phyloP scores from a whole-genome alignment of 2,113 vertebrate species.

The Megalops atlanticus region DNA sequence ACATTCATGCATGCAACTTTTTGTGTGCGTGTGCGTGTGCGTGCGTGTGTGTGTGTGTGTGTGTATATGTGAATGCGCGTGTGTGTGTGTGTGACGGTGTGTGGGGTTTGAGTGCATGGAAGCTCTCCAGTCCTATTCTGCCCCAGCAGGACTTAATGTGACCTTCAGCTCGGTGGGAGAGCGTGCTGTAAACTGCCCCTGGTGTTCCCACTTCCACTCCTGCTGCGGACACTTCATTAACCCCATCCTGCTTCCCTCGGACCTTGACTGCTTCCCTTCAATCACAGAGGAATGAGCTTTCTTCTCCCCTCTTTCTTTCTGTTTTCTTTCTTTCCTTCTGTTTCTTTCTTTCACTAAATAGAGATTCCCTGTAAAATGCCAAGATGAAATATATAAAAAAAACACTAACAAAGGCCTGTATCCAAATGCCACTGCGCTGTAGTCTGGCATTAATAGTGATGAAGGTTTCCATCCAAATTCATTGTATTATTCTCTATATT shows the following conservation, averaged over 20 bases:
- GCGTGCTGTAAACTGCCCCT: slow-evolving; percentile 53
- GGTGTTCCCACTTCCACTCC: slow-evolving; percentile 44
- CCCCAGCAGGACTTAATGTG: slow-evolving; percentile 48
- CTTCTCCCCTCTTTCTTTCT: slow-evolving; percentile 31
- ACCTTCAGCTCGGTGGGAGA: slow-evolving; percentile 55
- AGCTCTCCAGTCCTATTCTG: slow-evolving; percentile 29
- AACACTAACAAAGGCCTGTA: neutral
- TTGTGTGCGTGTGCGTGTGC: too few species aligned
- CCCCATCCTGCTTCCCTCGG: slow-evolving; percentile 58
- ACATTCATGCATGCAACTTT: too few species aligned
- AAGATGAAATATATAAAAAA: neutral
- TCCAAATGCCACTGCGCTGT: too few species aligned
- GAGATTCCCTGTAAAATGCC: neutral
- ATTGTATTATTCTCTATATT: too few species aligned
- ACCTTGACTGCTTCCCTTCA: slow-evolving; percentile 55
- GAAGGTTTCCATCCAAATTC: too few species aligned
- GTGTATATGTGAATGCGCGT: too few species aligned
- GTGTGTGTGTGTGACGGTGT: slow-evolving; percentile 19
- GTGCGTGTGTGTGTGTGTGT: too few species aligned
- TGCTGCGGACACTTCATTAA: slow-evolving; percentile 58
- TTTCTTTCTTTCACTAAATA: too few species aligned
- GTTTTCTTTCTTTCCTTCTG: neutral
- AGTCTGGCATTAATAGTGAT: neutral
- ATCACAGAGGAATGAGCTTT: slow-evolving; percentile 49
- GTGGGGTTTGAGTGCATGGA: slow-evolving; percentile 28